A percentile compares a stretch with the other conserved stretches of the same genome.
Evolutionary conservation across 2,888 invertebrate genomes (phyloP).

Genomic region (Leptura quadrifasciata): DNA sequence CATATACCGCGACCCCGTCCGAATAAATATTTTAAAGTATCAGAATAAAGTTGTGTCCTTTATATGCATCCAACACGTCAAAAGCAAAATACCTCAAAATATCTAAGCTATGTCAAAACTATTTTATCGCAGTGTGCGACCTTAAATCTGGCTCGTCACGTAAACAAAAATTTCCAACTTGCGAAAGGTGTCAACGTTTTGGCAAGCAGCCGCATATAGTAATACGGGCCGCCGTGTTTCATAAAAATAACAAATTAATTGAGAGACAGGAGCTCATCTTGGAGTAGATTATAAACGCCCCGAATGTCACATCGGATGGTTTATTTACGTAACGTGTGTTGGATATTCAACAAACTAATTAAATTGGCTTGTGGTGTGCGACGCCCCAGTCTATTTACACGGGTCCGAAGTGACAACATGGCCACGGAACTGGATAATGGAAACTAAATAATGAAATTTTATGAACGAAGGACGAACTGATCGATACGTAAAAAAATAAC

Average conservation of each 20-base stretch:
- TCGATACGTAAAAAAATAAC: neutral
- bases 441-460: constrained; percentile 19
- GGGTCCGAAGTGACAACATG: constrained; percentile 20
- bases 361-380: constrained; percentile 30
- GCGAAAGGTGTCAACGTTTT: constrained; percentile 4
- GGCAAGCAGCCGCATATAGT: constrained; percentile 27
- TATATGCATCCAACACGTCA: neutral
- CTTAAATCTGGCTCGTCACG: constrained; percentile 11
- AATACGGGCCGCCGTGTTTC: constrained; percentile 23
- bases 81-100: neutral
- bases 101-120: neutral
- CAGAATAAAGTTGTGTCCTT: neutral
- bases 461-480: neutral
- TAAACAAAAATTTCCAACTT: constrained; percentile 6
- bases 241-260: constrained; percentile 39
- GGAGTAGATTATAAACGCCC: constrained; percentile 27
- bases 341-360: constrained; percentile 33
- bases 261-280: constrained; percentile 27
- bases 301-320: constrained; percentile 18
- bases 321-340: constrained; percentile 35
- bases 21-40: neutral
- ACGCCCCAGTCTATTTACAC: constrained; percentile 16
- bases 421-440: constrained; percentile 26
- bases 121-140: neutral
- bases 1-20: neutral